A percentile compares a stretch with the other conserved stretches of the same genome.
Evolutionary conservation across 2,797 vertebrate species (phyloP).

Genomic region (Neoniphon sammara): DNA sequence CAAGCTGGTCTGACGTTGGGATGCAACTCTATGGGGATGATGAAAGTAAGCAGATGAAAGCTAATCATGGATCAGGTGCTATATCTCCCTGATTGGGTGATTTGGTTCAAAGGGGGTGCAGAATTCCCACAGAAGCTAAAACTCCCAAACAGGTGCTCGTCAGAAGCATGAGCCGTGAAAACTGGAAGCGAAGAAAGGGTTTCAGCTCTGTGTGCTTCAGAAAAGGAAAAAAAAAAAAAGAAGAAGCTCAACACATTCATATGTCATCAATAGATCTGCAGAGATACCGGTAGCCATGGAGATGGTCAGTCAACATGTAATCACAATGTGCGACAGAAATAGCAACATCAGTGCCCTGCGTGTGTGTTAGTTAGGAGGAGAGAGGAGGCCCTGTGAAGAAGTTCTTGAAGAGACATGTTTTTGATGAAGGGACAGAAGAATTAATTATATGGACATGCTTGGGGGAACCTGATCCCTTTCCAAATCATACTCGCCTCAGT

Average conservation of each 20-base stretch:
- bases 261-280: constrained; percentile 58
- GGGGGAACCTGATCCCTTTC: constrained; percentile 58
- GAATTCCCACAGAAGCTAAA: constrained; percentile 12
- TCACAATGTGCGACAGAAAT: constrained; percentile 62
- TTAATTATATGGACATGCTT: constrained; percentile 53
- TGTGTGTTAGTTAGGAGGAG: constrained; percentile 20
- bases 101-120: constrained; percentile 22
- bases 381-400: constrained; percentile 19
- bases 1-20: constrained; percentile 35
- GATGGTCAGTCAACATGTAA: constrained; percentile 66
- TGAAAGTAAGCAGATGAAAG: constrained; percentile 67
- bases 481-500: constrained; percentile 43
- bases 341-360: constrained; percentile 26
- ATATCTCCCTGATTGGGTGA: constrained; percentile 16
- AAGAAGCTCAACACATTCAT: constrained; percentile 31
- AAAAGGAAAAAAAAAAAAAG: constrained; percentile 8
- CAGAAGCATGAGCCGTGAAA: not conserved
- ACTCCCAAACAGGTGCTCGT: not conserved
- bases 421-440: constrained; percentile 53
- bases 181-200: not conserved
- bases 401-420: constrained; percentile 28
- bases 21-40: constrained; percentile 43
- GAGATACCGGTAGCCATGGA: constrained; percentile 69
- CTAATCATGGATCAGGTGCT: constrained; percentile 25
- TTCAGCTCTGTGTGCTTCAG: constrained; percentile 1